Evolutionary conservation across 2,888 invertebrate genomes (phyloP), one percentile per base, ranked within the genome.

Genomic region (Serrognathus titanus): DNA sequence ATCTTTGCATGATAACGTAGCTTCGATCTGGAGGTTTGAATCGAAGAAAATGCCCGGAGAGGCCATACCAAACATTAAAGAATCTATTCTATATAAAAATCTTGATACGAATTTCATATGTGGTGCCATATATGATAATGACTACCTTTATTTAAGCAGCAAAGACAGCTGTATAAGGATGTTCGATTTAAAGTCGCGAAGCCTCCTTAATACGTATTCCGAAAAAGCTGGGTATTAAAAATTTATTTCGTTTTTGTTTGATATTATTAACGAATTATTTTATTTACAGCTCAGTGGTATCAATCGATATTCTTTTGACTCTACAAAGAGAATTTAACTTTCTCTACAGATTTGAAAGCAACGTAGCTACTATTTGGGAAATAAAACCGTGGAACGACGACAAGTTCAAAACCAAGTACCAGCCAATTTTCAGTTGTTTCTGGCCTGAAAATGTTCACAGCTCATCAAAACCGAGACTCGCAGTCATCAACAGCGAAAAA

Each of bases 41-140:
- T 56, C 39, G 39, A 58, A 31, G 41, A 56, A 40, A 43, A 57
- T 51, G 52, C 55, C 57, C 7, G 53, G 53, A 1, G 57, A 51
- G 38, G 20, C 48, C 2, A 7, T 49, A n/a, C 43, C 56, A 2
- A 52, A 49, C 37, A 39, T 58, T 11, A 16, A 39, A 13, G 41
- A 55, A 7, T 54, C 45, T 3, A 41, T 58, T 7, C 40, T 68
- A 38, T 59, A 63, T 46, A 53, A 53, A 3, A 16, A 49, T 16
- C 54, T 65, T n/a, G 63, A 68, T 41, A 61, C 63, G 2, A 56
- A 58, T 52, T 77, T 72, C 53, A 67, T 70, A 31, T 76, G 75
- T 52, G 78, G 78, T 11, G 70, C 78, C 2, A 65, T 79, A 24
- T 79, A 79, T 3, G 69, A 75, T 39, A 80, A 80, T 63, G 76